Base-by-base conservation (phyloP, 1,140 invertebrate species). In the Amphibalanus amphitrite region DNA sequence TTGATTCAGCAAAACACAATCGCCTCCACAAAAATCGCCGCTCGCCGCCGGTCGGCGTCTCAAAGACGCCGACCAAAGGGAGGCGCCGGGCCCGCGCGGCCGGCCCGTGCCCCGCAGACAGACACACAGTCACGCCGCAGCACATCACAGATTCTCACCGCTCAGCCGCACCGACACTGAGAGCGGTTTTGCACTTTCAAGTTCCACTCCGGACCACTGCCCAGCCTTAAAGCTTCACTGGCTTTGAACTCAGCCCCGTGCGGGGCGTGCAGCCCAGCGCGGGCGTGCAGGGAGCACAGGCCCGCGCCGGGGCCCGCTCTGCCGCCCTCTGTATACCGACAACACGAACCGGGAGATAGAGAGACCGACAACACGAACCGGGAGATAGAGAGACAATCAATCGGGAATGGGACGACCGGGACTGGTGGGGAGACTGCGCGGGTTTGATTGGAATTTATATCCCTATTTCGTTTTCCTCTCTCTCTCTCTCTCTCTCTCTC, bases 401-500 rank as follows among this genome's bases (percentile, higher is more conserved):
- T 59, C 25, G n/a, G 28, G 13, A 59, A 71, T 25, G 40, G n/a
- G 29, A 33, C 6, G 38, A 71, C 38, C 6, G 38, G 38, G n/a
- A 15, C 33, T 38, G 33, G 23, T 59, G 10, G 20, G 47, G 47
- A 20, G 47, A 38, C 20, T 59, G 47, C 23, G 13, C 10, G 13
- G 1, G 20, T 59, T 59, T 59, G 33, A 59, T 59, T 23, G 10
- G 10, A 20, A 20, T 59, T 29, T 28, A 15, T 67, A 47, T n/a
- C 28, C 8, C 13, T n/a, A 0, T 26, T 70, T 29, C n/a, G 23
- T 25, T 20, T 33, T 20, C n/a, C 20, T 1, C 28, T 71, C 17
- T 70, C n/a, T 20, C n/a, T 67, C 71, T 67, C 59, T 13, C 65
- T 30, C 65, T 38, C 30, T 68, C 71, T 71, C 23, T 69, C 64